These are phyloP conservation scores for Corapipo altera DNA, from an alignment of 2,113 vertebrate species.

Conservation along the genomic window DNA sequence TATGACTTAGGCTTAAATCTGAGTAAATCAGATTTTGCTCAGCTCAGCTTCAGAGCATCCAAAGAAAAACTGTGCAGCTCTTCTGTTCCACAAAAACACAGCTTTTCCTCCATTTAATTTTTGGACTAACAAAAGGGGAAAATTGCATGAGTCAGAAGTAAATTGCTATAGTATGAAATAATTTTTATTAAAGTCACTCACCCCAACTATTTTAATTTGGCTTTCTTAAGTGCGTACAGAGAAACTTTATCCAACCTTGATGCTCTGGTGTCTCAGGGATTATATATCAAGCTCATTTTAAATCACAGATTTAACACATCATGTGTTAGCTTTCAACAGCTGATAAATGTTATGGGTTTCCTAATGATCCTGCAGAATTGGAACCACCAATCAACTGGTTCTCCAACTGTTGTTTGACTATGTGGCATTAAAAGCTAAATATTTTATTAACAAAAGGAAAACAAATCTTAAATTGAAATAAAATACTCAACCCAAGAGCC, in stretches of 20 bases:
- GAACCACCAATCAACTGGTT: not conserved
- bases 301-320: conserved; percentile 48
- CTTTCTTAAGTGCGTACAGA: conserved; percentile 12
- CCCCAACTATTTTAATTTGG: conserved; percentile 39
- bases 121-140: not conserved
- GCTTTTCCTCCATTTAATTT: conserved; percentile 6
- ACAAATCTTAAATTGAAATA: not conserved
- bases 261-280: not conserved
- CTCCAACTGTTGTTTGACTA: conserved; percentile 30
- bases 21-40: conserved; percentile 45
- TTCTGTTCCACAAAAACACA: conserved; percentile 8
- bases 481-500: not conserved
- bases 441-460: conserved; percentile 42
- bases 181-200: conserved; percentile 7
- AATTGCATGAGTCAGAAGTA: conserved; percentile 10
- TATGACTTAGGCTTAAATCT: conserved; percentile 4
- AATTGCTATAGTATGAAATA: not conserved
- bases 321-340: conserved; percentile 43
- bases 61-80: not conserved
- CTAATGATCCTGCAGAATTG: conserved; percentile 8
- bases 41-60: conserved; percentile 14
- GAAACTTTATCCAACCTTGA: conserved; percentile 36
- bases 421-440: conserved; percentile 19
- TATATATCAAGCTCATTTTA: conserved; percentile 22
- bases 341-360: conserved; percentile 43